These are phyloP conservation scores for Perizoma flavofasciatum DNA, from an alignment of 2,888 invertebrate genomes.

Conservation along the genomic window DNA sequence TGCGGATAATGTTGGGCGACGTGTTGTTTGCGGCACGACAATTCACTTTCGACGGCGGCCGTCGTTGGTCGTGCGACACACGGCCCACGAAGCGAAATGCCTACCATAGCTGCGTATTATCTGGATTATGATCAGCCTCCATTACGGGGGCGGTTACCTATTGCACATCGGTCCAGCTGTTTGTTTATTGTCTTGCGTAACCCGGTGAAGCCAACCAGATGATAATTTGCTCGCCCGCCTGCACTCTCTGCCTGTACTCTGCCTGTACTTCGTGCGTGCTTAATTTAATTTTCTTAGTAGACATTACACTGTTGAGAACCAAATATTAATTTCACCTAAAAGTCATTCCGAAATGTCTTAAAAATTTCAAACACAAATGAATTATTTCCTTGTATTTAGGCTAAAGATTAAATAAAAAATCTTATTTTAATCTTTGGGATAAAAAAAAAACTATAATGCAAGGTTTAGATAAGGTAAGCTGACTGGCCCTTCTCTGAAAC, in stretches of 20 bases:
- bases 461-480: not conserved
- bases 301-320: conserved; percentile 56
- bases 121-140: conserved; percentile 75
- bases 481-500: not conserved
- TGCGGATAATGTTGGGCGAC: conserved; percentile 61
- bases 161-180: conserved; percentile 72
- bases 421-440: not conserved
- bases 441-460: not conserved
- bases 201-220: conserved; percentile 71
- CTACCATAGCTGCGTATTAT: conserved; percentile 69
- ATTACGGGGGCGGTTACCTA: conserved; percentile 70
- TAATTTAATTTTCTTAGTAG: conserved; percentile 70
- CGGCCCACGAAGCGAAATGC: conserved; percentile 70
- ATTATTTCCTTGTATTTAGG: too few species aligned
- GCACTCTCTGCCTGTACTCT: too few species aligned
- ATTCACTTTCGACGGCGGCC: conserved; percentile 73
- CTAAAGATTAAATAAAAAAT: too few species aligned
- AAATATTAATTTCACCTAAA: conserved; percentile 47
- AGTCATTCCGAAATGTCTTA: conserved; percentile 12
- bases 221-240: conserved; percentile 74
- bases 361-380: not conserved
- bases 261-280: conserved; percentile 78
- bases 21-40: conserved; percentile 63
- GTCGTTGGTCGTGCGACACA: conserved; percentile 64
- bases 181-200: conserved; percentile 78